Percentiles rank a stretch among this genome's conserved stretches.
These are phyloP conservation scores for Dermolepida albohirtum DNA, from an alignment of 2,888 invertebrate species.

Conservation along the genomic window DNA sequence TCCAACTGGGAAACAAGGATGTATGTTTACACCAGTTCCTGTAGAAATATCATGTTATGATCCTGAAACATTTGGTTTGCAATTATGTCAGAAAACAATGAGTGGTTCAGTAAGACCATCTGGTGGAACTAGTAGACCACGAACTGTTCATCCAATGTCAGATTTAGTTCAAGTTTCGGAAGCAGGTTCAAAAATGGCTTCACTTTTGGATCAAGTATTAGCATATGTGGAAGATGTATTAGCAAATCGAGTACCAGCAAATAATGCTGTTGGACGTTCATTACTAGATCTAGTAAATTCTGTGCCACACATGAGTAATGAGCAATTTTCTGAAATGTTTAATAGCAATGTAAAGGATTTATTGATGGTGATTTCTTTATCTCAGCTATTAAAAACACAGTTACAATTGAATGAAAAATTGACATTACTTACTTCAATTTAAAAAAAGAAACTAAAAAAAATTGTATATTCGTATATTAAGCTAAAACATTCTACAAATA, in stretches of 20 bases:
- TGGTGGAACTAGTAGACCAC: constrained; percentile 60
- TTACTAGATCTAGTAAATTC: constrained; percentile 91
- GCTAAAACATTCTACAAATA: constrained; percentile 29
- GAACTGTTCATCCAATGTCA: constrained; percentile 61
- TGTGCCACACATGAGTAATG: constrained; percentile 89
- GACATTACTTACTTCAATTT: constrained; percentile 80
- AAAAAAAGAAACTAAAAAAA: constrained; percentile 23
- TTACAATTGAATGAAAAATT: constrained; percentile 96
- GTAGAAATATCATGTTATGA: constrained; percentile 91
- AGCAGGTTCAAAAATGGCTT: constrained; percentile 82
- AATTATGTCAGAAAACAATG: constrained; percentile 87
- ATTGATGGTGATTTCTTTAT: constrained; percentile 95
- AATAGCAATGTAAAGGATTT: constrained; percentile 97
- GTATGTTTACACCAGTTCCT: constrained; percentile 96
- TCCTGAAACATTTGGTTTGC: constrained; percentile 87
- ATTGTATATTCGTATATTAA: constrained; percentile 35
- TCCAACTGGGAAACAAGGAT: constrained; percentile 91
- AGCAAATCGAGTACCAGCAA: constrained; percentile 78
- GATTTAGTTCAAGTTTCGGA: constrained; percentile 80
- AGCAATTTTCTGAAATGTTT: constrained; percentile 94
- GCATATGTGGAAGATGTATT: constrained; percentile 94
- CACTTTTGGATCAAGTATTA: constrained; percentile 82
- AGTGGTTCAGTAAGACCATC: constrained; percentile 53
- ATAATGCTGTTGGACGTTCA: constrained; percentile 91
- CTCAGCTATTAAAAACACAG: constrained; percentile 96